Evolutionary conservation across 53 echinoderm and acorn worm genomes (phyloP), one percentile per base, ranked within the genome.

Genomic region (Mesocentrotus franciscanus): DNA sequence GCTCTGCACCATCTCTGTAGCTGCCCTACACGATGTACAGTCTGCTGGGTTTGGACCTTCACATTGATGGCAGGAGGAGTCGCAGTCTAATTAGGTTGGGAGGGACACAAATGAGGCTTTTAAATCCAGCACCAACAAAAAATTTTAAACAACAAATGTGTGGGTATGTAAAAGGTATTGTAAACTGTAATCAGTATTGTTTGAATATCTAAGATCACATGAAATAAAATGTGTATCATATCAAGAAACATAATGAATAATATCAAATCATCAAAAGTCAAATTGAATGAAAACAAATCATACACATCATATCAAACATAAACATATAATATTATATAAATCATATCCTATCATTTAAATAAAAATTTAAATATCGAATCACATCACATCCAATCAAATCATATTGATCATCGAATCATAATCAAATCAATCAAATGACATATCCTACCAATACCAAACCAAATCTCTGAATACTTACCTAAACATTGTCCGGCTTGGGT

Each of bases 21-120:
- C 96, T 39, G 95, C 93, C 61, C 96, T 93, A 59, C 99, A 99
- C 18, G 99, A 96, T 59, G 97, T 96, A 93, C 99, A 99, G 15
- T 97, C 96, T 59, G 95, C 70, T 35, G 60, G 92, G 35, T 30
- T 35, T 85, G 97, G 96, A 70, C 99, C 97, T 33, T 96, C 93
- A 60, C 99, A 99, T 61, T 98, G 98, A 56, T 98, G 97, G 72
- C 99, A 99, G 85, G 96, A 96, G 49, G 95, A 79, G 91, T 99
- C 96, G 64, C 99, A 99, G 26, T 92, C 99, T 99, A 59, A n/a
- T 18, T 0, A 94, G 7, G 29, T 94, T 18, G 26, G 62, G 96
- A 95, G 74, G 60, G 92, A 92, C 56, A 55, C 24, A 26, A 92
- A 56, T 6, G 32, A 26, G 27, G 59, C n/a, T 61, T 61, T 61